Evolutionary conservation across 2,113 vertebrate genomes (phyloP), one percentile per base, ranked within the genome.

Genomic region (Eidolon helvum): DNA sequence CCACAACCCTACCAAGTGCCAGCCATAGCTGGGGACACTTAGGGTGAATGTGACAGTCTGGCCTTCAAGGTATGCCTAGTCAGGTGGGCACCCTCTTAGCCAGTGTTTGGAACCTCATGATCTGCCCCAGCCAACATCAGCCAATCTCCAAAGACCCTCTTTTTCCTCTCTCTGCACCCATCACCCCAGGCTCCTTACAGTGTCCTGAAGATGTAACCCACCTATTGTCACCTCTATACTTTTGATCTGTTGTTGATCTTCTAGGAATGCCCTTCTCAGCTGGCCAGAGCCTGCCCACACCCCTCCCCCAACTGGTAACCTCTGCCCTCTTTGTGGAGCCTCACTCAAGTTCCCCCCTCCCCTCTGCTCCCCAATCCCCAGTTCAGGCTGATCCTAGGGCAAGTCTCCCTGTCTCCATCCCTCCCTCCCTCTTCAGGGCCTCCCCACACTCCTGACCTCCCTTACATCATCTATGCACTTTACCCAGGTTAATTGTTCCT

Each of bases 371-470:
- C 16, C 6, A 4, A 9, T 22, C 53, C 14, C 30, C 59, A 30
- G 59, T 35, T 71, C 40, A 22, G 55, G 69, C 71, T 45, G 33
- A 30, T 53, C 59, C 78, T 33, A 30, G 48, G 43, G 19, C 30
- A 61, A 22, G 69, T 1, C 40, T 55, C 30, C 40, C 57, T 53
- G 30, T 38, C 55, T 22, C 7, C 3, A 1, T 19, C n/a, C 14
- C 48, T 16, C 19, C 48, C 55, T 45, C 30, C 40, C 55, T 59
- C 50, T 45, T 48, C 69, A 11, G 66, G 43, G 59, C 77, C 53
- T 91, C 55, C 66, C 79, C 40, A 14, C 21, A 50, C 63, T 53
- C 71, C 61, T 24, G 63, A 71, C 90, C 90, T 96, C 87, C 88
- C 61, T 28, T 55, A 38, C 40, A 66, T 63, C 85, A 92, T 55